Evolutionary conservation across 2,888 invertebrate genomes (phyloP).

Genomic region (Platycnemis pennipes): DNA sequence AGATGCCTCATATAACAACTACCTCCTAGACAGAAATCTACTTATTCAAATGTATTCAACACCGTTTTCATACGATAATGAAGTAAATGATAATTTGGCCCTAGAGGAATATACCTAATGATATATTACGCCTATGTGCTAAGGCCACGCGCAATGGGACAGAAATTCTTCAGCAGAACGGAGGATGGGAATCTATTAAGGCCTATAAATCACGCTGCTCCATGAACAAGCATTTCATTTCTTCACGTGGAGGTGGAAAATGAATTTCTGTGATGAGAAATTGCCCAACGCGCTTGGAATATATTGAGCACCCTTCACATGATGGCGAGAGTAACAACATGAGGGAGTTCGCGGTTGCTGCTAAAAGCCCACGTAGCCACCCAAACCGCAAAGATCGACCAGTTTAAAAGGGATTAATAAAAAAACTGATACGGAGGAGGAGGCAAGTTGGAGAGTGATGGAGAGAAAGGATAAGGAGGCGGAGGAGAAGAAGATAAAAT

Average conservation of each 20-base stretch:
- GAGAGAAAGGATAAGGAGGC: not conserved
- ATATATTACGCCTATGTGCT: not conserved
- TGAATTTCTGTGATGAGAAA: conserved; percentile 3
- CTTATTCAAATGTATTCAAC: not conserved
- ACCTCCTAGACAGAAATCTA: not conserved
- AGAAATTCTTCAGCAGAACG: not conserved
- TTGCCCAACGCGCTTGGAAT: not conserved
- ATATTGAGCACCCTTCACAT: not conserved
- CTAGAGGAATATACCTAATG: not conserved
- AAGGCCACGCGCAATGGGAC: not conserved
- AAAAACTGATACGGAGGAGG: not conserved
- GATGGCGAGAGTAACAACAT: not conserved
- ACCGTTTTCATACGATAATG: not conserved
- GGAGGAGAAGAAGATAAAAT: not conserved
- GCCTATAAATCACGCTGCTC: conserved; percentile 1
- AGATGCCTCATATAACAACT: not conserved
- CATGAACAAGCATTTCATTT: not conserved
- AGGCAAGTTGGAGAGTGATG: no score
- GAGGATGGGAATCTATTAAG: not conserved
- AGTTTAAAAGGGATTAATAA: conserved; percentile 23
- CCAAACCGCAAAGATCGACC: not conserved
- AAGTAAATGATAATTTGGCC: not conserved
- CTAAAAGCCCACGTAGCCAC: not conserved
- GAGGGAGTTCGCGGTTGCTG: not conserved
- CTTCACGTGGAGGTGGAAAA: not conserved